Percentiles rank a stretch among this genome's conserved stretches.
Evolutionary conservation across 2,888 invertebrate species (phyloP).

Genomic region (Cephalotes varians): DNA sequence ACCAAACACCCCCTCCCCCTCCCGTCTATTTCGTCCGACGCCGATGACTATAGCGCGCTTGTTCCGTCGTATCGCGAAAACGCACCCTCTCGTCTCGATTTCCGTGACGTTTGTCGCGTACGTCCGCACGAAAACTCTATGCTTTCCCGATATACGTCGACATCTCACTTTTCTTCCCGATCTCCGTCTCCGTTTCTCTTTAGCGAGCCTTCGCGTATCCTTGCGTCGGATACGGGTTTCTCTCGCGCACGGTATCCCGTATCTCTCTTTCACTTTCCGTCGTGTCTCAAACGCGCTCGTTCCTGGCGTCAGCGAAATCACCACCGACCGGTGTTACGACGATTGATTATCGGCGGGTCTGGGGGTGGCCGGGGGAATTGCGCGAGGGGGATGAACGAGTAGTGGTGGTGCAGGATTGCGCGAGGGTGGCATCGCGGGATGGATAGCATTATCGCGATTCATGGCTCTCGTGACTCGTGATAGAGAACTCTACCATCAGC

Average conservation of each 20-base stretch:
- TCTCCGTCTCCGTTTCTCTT: slow-evolving; percentile 2
- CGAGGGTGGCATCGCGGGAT: slow-evolving; percentile 79
- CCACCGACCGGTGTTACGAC: slow-evolving; percentile 84
- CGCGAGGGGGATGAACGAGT: slow-evolving; percentile 74
- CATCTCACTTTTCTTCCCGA: background rate
- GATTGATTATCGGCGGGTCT: slow-evolving; percentile 85
- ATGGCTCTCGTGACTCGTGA: slow-evolving; percentile 80
- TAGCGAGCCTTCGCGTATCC: slow-evolving; percentile 1
- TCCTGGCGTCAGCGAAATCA: slow-evolving; percentile 79
- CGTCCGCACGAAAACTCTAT: slow-evolving; percentile 37
- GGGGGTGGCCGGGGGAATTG: slow-evolving; percentile 78
- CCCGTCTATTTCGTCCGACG: slow-evolving; percentile 43
- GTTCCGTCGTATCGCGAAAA: slow-evolving; percentile 26
- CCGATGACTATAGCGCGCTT: slow-evolving; percentile 38
- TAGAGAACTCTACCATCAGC: slow-evolving; percentile 80
- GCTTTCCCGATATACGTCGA: slow-evolving; percentile 11
- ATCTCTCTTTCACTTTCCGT: slow-evolving; percentile 27
- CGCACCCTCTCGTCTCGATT: slow-evolving; percentile 40
- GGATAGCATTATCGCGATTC: slow-evolving; percentile 85
- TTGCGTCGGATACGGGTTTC: background rate
- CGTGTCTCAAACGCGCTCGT: slow-evolving; percentile 66
- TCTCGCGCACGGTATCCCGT: background rate
- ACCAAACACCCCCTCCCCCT: slow-evolving; percentile 52
- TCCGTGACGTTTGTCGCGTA: slow-evolving; percentile 31
- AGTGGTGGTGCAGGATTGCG: slow-evolving; percentile 75